Evolutionary conservation across 2,888 invertebrate genomes (phyloP).

Genomic region (Drosophila rellima): DNA sequence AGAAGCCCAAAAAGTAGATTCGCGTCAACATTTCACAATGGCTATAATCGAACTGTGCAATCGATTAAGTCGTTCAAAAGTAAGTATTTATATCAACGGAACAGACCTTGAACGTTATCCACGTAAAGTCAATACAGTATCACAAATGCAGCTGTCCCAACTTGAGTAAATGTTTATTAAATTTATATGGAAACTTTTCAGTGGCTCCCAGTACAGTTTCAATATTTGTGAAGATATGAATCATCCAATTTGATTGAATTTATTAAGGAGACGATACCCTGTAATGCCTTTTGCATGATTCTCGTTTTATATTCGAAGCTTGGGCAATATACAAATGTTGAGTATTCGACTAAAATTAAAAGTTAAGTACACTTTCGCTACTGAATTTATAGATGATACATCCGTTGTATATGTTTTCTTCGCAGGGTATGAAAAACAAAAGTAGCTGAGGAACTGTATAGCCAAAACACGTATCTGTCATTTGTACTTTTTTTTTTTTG

Average conservation of each 20-base stretch:
- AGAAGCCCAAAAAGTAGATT: conserved; percentile 11
- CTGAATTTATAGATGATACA: not conserved
- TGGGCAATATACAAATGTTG: not conserved
- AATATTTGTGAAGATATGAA: conserved; percentile 5
- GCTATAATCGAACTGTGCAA: conserved; percentile 16
- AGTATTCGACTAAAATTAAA: not conserved
- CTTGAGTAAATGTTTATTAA: conserved; percentile 16
- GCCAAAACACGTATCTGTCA: conserved; percentile 68
- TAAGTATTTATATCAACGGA: not conserved
- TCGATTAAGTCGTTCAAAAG: not conserved
- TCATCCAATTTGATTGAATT: not conserved
- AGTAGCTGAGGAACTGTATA: conserved; percentile 15
- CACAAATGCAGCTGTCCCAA: conserved; percentile 26
- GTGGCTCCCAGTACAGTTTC: not conserved
- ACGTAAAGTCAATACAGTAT: conserved; percentile 12
- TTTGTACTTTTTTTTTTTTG: conserved; percentile 44
- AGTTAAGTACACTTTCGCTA: not conserved
- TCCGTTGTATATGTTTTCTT: not conserved
- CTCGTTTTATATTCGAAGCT: not conserved
- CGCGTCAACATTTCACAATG: conserved; percentile 31
- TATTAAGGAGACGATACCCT: not conserved
- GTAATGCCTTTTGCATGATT: not conserved
- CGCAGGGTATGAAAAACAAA: conserved; percentile 10
- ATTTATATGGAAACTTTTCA: not conserved
- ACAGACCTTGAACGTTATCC: conserved; percentile 30